Evolutionary conservation across 2,888 invertebrate genomes (phyloP).

Genomic region (Philaethria dido): DNA sequence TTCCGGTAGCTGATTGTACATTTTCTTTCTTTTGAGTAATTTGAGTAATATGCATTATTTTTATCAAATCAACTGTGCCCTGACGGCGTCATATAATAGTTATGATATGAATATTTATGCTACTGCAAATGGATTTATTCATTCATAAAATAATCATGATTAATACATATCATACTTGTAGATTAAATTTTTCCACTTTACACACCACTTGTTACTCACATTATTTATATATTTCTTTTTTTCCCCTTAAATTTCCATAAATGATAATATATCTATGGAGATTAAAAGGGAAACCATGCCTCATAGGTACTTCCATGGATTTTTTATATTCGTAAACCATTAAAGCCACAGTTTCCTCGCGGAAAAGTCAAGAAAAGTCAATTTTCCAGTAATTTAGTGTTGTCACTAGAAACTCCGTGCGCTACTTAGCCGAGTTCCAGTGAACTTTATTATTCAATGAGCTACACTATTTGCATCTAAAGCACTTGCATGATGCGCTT

Average conservation of each 20-base stretch:
- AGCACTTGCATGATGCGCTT: constrained; percentile 34
- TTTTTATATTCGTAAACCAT: neutral
- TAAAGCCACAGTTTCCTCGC: constrained; percentile 16
- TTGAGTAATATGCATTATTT: too few species aligned
- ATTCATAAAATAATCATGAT: neutral
- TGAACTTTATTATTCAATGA: constrained; percentile 39
- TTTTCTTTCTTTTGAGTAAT: neutral
- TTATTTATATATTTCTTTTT: too few species aligned
- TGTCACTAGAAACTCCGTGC: constrained; percentile 30
- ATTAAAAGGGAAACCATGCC: constrained; percentile 1
- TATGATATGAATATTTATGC: neutral
- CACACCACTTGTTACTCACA: neutral
- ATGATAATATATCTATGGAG: neutral
- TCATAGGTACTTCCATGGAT: neutral
- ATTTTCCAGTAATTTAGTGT: constrained; percentile 34
- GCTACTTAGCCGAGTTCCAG: constrained; percentile 40
- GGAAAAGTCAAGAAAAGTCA: constrained; percentile 25
- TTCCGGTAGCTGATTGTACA: neutral
- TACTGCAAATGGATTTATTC: neutral
- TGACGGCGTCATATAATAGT: neutral
- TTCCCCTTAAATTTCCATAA: too few species aligned
- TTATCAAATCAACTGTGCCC: too few species aligned
- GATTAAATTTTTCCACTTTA: neutral
- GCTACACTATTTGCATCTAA: constrained; percentile 40
- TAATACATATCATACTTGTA: neutral